Evolutionary conservation across 2,888 invertebrate species (phyloP).

Genomic region (Drepanosiphum platanoidis): DNA sequence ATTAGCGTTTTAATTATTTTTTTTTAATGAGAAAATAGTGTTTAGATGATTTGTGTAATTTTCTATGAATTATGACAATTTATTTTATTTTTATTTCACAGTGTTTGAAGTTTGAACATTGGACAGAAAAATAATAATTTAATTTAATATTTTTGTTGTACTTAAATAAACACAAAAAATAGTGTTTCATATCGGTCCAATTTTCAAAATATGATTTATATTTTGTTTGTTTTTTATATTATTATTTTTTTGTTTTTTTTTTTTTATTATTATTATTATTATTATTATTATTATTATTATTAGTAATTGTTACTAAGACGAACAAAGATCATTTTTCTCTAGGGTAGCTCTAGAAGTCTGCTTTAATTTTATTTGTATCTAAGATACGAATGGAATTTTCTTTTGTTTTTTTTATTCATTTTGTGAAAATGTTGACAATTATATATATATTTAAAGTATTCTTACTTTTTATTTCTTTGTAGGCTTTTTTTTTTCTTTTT

Average conservation of each 20-base stretch:
- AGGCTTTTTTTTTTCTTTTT: conserved; percentile 41
- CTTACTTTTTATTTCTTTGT: conserved; percentile 50
- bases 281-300: conserved; percentile 4
- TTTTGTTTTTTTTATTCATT: conserved; percentile 48
- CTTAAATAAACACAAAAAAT: conserved; percentile 23
- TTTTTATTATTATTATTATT: conserved; percentile 9
- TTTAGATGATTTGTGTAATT: conserved; percentile 36
- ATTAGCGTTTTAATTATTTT: conserved; percentile 27
- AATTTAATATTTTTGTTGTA: conserved; percentile 40
- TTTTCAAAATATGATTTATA: conserved; percentile 50
- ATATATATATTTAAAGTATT: conserved; percentile 54
- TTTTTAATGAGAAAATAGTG: conserved; percentile 25
- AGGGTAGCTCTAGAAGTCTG: conserved; percentile 37
- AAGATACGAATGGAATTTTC: conserved; percentile 49
- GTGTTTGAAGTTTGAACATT: conserved; percentile 55
- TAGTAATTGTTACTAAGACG: conserved; percentile 43
- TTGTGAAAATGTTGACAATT: conserved; percentile 51
- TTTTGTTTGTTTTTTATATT: conserved; percentile 12
- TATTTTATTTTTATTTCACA: conserved; percentile 53
- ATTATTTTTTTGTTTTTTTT: conserved; percentile 19
- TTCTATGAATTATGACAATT: conserved; percentile 38
- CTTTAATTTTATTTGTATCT: conserved; percentile 47
- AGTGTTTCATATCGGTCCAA: conserved; percentile 38
- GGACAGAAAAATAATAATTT: conserved; percentile 29
- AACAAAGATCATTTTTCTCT: conserved; percentile 34